Conservation (phyloP, 2,113 vertebrate species). For the Haplochromis burtoni region DNA sequence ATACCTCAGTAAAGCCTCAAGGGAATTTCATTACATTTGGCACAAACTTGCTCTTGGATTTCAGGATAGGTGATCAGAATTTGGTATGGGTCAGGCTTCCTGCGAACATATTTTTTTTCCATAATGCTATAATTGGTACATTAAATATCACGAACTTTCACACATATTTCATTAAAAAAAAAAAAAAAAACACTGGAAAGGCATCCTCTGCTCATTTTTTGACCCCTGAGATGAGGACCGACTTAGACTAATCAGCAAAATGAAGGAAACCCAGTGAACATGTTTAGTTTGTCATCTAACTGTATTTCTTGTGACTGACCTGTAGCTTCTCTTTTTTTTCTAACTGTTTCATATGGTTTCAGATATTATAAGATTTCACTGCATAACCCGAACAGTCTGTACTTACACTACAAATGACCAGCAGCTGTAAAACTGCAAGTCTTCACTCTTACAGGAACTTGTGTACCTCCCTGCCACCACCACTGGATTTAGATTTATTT, state of each 20-base stretch:
- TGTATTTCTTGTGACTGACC: neutral
- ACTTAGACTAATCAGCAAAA: neutral
- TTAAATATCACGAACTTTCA: accelerated
- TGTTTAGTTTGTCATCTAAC: neutral
- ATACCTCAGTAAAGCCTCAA: neutral
- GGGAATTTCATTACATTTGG: neutral
- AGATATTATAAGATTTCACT: neutral
- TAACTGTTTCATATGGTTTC: accelerated
- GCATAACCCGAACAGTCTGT: neutral
- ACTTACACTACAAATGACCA: neutral
- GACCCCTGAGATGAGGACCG: accelerated
- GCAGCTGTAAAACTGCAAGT: neutral
- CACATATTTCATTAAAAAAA: accelerated
- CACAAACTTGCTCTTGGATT: neutral
- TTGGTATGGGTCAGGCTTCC: neutral
- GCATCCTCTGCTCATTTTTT: neutral
- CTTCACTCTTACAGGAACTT: neutral
- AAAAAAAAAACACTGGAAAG: neutral
- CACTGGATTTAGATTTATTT: neutral
- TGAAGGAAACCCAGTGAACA: neutral
- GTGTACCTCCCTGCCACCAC: neutral
- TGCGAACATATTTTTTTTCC: accelerated
- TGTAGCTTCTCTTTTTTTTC: neutral
- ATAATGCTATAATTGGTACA: neutral
- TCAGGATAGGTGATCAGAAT: accelerated